phyloP scores from a whole-genome alignment of 2,797 vertebrate genomes.

The Atherinosoma microstoma region DNA sequence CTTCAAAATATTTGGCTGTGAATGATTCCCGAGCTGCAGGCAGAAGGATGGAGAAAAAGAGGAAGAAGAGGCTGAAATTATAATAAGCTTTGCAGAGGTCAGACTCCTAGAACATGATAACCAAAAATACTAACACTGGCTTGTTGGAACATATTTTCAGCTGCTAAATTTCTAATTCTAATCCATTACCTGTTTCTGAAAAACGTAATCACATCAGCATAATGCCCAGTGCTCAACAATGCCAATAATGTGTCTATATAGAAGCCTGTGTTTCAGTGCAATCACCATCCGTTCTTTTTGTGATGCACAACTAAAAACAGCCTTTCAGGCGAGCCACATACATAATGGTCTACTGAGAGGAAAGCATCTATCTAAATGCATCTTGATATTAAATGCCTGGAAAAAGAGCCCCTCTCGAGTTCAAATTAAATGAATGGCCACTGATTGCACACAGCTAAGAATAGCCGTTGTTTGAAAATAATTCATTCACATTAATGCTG shows the following conservation, averaged over 20 bases:
- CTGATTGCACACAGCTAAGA: conserved; percentile 49
- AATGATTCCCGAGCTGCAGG: neutral
- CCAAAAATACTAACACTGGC: neutral
- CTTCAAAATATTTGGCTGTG: neutral
- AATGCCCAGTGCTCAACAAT: neutral
- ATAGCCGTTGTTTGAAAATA: conserved; percentile 30
- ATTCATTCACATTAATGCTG: conserved; percentile 23
- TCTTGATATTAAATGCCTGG: conserved; percentile 25
- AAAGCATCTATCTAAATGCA: conserved; percentile 6
- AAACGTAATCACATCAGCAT: neutral
- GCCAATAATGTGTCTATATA: neutral
- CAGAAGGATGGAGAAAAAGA: neutral
- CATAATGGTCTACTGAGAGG: conserved; percentile 7
- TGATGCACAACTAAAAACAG: conserved; percentile 12
- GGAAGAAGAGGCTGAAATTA: neutral
- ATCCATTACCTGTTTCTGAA: neutral
- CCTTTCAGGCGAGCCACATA: neutral
- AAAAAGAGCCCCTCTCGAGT: conserved; percentile 16
- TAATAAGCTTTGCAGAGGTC: neutral
- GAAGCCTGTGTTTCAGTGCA: conserved; percentile 8
- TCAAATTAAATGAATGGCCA: conserved; percentile 37
- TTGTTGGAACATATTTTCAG: neutral
- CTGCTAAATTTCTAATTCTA: neutral
- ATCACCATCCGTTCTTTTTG: conserved; percentile 22
- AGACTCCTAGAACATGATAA: neutral